Base-by-base conservation (phyloP, 2,888 invertebrate species). In the Plutella xylostella region DNA sequence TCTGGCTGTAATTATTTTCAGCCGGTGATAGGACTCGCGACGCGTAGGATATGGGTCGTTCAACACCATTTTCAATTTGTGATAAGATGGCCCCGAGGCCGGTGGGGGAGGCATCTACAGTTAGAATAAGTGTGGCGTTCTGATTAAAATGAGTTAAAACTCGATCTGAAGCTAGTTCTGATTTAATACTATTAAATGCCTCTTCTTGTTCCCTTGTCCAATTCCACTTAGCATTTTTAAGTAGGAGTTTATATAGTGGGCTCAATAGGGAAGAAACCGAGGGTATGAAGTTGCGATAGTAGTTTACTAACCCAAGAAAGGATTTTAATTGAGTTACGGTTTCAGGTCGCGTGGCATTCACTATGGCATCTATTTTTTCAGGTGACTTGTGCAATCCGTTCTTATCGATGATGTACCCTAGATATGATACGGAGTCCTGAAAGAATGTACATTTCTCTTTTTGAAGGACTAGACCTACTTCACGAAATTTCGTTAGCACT, bases 1-100 rank as follows among this genome's bases (percentile, higher is more conserved):
- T 45, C 15, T 43, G 44, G 30, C 37, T 44, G 21, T 44, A 38
- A 9, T 44, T 37, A 17, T 28, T 21, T 17, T 45, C 44, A 15
- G 37, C 37, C 19, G 19, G 19, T 2, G 30, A 20, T 7, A 45
- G 39, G n/a, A 14, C 12, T 5, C 44, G 37, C 12, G 37, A 31
- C n/a, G n/a, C n/a, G n/a, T n/a, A n/a, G n/a, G n/a, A n/a, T n/a
- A n/a, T n/a, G n/a, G n/a, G 42, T 15, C 28, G 11, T 33, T 33
- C 33, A 3, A n/a, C n/a, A 14, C 33, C 33, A 33, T 33, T n/a
- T 15, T 33, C 33, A 2, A 33, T 15, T n/a, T 33, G 33, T 12
- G 39, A 35, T 2, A 43, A 15, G 30, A 43, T 20, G 3, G 21
- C 33, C 4, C 42, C 42, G 3, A 42, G 14, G 3, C 35, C 43